Percentiles rank a stretch among this genome's conserved stretches.
These are phyloP conservation scores for Tauraco erythrolophus DNA, from an alignment of 2,113 vertebrate species.

Conservation along the genomic window DNA sequence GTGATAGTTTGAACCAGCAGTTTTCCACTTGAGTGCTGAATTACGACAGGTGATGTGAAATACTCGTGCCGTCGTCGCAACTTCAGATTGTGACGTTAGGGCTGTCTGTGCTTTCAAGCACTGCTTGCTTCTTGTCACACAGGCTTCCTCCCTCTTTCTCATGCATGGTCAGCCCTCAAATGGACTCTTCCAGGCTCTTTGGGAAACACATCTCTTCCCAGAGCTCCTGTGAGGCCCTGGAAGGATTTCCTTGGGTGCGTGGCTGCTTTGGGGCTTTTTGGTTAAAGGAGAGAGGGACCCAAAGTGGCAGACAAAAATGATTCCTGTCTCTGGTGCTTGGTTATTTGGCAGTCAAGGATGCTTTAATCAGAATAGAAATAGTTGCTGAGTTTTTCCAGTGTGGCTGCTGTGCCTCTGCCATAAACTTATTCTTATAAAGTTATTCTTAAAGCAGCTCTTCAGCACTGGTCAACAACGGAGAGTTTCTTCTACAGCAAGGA, in stretches of 20 bases:
- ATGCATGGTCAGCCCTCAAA: neutral
- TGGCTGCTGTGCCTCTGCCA: neutral
- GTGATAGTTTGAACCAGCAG: neutral
- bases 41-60: neutral
- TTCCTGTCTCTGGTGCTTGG: neutral
- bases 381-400: neutral
- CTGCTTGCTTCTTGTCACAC: neutral
- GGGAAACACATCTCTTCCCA: neutral
- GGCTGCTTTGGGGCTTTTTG: neutral
- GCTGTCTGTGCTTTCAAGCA: no score
- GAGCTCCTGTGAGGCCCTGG: neutral
- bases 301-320: fast-evolving
- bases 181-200: neutral
- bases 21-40: neutral
- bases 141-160: neutral
- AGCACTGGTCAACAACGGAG: neutral
- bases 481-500: neutral
- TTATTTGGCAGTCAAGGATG: neutral
- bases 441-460: neutral
- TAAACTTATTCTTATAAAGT: neutral
- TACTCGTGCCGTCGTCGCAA: neutral
- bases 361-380: neutral
- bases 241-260: neutral
- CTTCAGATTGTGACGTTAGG: fast-evolving
- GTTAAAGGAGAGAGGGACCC: neutral